Evolutionary conservation across 2,113 vertebrate species (phyloP), one percentile per base, ranked within the genome.

Genomic region (Hylia prasina): DNA sequence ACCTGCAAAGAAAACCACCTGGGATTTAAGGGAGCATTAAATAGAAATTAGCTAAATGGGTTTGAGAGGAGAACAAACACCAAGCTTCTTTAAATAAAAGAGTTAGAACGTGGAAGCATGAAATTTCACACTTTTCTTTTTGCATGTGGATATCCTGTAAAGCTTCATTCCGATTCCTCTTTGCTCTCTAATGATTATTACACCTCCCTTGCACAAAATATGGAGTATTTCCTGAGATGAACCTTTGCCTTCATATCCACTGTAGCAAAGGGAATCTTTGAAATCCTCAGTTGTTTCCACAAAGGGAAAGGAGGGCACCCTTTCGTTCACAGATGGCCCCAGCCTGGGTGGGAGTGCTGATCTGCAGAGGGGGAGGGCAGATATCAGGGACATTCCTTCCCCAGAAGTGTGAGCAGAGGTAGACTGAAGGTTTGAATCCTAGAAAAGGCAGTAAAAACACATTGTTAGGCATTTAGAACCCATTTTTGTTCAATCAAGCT

Each of bases 401-500:
- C n/a, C 18, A n/a, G 8, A 51, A 58, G 4, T 24, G 27, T 19
- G 9, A 94, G 72, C 3, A 9, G 35, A 75, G 39, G 27, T 7
- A 65, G 45, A 25, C 23, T 27, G 70, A n/a, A 72, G 31, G 22
- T 13, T 65, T 68, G 47, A 33, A 45, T 90, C 82, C 56, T 54
- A 63, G 47, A 80, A 88, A 75, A 76, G 44, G 54, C 40, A 68
- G 37, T 57, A 77, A 61, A 66, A 72, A 73, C 39, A 61, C 61
- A 76, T 66, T 63, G 40, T 61, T 70, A 71, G 75, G 69, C 66
- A 87, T 82, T 94, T 90, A 90, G 94, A 97, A 76, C 57, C 75
- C 28, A 53, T 89, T 96, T 95, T 80, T 94, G 90, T 79, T 87
- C 94, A 68, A 83, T 72, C 83, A 89, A n/a, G 76, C 73, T 94